A percentile compares a stretch with the other conserved stretches of the same genome.
Conservation (phyloP, 2,888 invertebrate species). For the Malacosoma neustria region DNA sequence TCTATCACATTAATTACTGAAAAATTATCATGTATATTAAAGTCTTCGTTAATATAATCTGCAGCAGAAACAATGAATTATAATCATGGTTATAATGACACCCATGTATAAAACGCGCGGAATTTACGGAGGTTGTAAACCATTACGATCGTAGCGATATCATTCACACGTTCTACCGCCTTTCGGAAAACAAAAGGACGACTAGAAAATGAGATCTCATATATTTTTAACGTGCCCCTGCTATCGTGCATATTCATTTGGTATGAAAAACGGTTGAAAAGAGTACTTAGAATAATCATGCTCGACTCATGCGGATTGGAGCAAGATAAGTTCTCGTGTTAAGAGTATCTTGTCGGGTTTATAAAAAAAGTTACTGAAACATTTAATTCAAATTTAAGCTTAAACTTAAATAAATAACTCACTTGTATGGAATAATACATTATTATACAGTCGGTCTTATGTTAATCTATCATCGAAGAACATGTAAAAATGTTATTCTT, state of each 20-base stretch:
- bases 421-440: too few relatives aligned
- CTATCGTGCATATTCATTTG: neutral
- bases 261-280: neutral
- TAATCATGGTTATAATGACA: neutral
- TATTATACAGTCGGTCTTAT: too few relatives aligned
- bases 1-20: too few relatives aligned
- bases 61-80: neutral
- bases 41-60: too few relatives aligned
- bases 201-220: neutral
- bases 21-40: too few relatives aligned
- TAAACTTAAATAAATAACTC: too few relatives aligned
- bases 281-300: neutral
- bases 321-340: neutral
- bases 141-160: neutral
- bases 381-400: too few relatives aligned
- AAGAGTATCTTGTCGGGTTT: neutral
- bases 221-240: neutral
- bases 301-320: neutral
- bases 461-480: too few relatives aligned
- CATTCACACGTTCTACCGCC: neutral
- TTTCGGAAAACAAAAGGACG: neutral
- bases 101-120: neutral
- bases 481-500: too few relatives aligned
- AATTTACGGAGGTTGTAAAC: neutral
- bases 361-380: too few relatives aligned